These are phyloP conservation scores for Acleris sparsana DNA, from an alignment of 2,888 invertebrate genomes.

Conservation along the genomic window DNA sequence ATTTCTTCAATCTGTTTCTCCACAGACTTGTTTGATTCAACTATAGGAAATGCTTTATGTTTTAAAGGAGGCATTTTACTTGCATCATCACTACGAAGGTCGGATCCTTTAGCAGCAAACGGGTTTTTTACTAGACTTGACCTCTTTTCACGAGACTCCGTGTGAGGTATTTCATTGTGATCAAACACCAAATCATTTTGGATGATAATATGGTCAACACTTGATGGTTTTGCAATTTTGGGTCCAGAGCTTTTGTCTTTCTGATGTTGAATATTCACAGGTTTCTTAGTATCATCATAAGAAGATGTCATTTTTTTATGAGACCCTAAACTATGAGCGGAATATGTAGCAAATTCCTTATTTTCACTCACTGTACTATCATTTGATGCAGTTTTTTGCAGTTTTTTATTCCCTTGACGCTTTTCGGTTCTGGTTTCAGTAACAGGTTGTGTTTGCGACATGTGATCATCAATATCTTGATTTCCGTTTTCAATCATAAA, in stretches of 20 bases:
- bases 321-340: constrained; percentile 4
- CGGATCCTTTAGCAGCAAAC: background rate
- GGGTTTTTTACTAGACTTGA: constrained; percentile 18
- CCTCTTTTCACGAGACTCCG: constrained; percentile 3
- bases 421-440: background rate
- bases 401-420: background rate
- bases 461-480: background rate
- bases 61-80: constrained; percentile 15
- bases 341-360: constrained; percentile 14
- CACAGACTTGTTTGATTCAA: constrained; percentile 21
- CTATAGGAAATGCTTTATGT: constrained; percentile 19
- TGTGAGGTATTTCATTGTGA: background rate
- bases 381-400: background rate
- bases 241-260: background rate
- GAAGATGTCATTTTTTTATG: background rate
- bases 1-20: constrained; percentile 22
- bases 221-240: background rate
- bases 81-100: constrained; percentile 19
- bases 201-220: background rate
- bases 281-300: background rate
- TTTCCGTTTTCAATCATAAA: background rate
- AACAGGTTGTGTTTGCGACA: background rate
- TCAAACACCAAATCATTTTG: background rate
- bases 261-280: background rate
- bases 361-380: constrained; percentile 1